Evolutionary conservation across 1,140 invertebrate species (phyloP).

Genomic region (Drosophila pruinosa): DNA sequence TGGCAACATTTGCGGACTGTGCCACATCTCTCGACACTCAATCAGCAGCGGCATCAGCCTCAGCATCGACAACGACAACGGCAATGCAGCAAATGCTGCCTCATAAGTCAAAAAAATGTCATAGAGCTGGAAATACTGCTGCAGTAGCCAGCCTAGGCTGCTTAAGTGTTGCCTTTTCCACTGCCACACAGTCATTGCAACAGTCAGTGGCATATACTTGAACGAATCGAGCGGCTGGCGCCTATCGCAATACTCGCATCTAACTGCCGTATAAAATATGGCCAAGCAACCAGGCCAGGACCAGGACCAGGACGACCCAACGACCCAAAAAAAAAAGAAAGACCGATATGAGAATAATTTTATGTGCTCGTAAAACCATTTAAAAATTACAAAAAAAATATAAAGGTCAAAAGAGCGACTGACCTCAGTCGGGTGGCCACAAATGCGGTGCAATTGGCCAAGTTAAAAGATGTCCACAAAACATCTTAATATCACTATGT

Average conservation of each 20-base stretch:
- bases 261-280: conserved; percentile 70
- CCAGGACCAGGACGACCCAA: not conserved
- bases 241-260: conserved; percentile 58
- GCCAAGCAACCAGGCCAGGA: conserved; percentile 17
- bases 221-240: conserved; percentile 34
- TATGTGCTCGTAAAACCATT: conserved; percentile 75
- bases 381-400: conserved; percentile 67
- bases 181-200: not conserved
- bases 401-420: conserved; percentile 25
- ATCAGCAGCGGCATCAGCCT: conserved; percentile 48
- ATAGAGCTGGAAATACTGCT: conserved; percentile 42
- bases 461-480: conserved; percentile 4
- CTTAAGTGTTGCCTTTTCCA: conserved; percentile 51
- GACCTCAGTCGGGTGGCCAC: conserved; percentile 1
- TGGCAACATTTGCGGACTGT: conserved; percentile 48
- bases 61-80: conserved; percentile 6
- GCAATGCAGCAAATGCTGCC: conserved; percentile 42
- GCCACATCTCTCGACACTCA: conserved; percentile 72
- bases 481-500: not conserved
- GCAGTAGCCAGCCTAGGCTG: conserved; percentile 29
- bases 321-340: too few species aligned
- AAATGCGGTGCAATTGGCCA: conserved; percentile 20
- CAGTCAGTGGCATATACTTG: conserved; percentile 3
- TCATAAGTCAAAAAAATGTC: conserved; percentile 69
- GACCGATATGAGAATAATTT: conserved; percentile 63